These are phyloP conservation scores for Drymonia ruficornis DNA, from an alignment of 2,888 invertebrate genomes.

Conservation along the genomic window DNA sequence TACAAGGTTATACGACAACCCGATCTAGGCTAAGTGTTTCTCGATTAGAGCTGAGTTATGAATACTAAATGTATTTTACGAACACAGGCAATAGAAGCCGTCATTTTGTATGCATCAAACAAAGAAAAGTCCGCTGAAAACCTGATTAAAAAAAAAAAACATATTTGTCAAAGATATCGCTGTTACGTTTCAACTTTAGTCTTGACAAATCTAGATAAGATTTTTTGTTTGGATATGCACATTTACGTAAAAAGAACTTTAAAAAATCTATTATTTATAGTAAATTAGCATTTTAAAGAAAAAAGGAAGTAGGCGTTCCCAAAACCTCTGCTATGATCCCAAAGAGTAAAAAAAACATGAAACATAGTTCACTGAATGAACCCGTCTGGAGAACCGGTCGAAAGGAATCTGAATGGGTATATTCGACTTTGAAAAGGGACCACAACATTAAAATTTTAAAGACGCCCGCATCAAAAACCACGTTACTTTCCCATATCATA, in stretches of 20 bases:
- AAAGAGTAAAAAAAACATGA: constrained; percentile 23
- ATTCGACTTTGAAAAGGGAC: constrained; percentile 31
- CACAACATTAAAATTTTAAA: constrained; percentile 20
- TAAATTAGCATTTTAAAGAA: neutral
- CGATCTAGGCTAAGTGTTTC: constrained; percentile 1
- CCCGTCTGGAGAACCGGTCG: constrained; percentile 31
- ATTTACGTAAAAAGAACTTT: too few relatives aligned
- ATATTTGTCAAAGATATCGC: too few relatives aligned
- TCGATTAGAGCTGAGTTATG: neutral
- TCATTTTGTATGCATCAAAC: neutral
- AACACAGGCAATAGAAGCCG: neutral
- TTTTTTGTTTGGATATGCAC: too few relatives aligned
- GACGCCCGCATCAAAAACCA: constrained; percentile 29
- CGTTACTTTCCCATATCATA: neutral
- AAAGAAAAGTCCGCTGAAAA: too few relatives aligned
- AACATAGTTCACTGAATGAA: constrained; percentile 41
- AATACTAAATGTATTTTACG: constrained; percentile 2
- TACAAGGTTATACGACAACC: neutral
- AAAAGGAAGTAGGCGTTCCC: neutral
- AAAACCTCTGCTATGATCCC: constrained; percentile 16
- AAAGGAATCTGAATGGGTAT: constrained; percentile 32
- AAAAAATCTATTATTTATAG: neutral
- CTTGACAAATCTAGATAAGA: too few relatives aligned
- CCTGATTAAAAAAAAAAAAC: too few relatives aligned
- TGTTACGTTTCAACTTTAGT: too few relatives aligned